Evolutionary conservation across 2,888 invertebrate species (phyloP).

Genomic region (Drosophila picticornis): DNA sequence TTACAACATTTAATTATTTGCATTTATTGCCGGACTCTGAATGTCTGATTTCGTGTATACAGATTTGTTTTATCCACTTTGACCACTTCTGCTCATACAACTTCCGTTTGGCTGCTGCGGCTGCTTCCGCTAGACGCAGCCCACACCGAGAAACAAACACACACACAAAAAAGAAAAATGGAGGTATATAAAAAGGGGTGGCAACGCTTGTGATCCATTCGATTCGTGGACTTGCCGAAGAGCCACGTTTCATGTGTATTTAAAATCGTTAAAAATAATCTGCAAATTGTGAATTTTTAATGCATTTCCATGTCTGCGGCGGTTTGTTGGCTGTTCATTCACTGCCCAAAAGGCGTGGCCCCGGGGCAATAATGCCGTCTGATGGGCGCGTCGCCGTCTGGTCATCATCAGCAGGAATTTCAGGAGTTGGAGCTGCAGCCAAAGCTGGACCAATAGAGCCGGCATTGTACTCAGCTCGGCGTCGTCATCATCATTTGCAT

Average conservation of each 20-base stretch:
- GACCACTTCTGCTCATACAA: constrained; percentile 32
- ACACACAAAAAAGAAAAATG: background rate
- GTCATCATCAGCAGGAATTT: constrained; percentile 38
- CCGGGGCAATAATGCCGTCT: constrained; percentile 67
- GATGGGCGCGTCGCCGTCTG: constrained; percentile 67
- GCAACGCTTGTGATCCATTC: constrained; percentile 63
- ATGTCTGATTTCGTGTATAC: constrained; percentile 32
- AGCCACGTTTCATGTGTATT: constrained; percentile 71
- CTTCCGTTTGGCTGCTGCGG: constrained; percentile 49
- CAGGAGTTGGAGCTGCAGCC: constrained; percentile 2
- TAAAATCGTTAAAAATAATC: constrained; percentile 81
- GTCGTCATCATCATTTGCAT: constrained; percentile 73
- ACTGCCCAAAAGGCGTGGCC: constrained; percentile 52
- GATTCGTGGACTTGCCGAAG: constrained; percentile 39
- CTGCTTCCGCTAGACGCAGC: constrained; percentile 43
- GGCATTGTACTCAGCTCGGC: constrained; percentile 25
- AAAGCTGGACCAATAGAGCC: constrained; percentile 7
- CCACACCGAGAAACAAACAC: constrained; percentile 6
- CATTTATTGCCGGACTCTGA: constrained; percentile 46
- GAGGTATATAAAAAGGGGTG: constrained; percentile 7
- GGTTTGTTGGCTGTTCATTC: constrained; percentile 33
- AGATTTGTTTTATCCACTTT: constrained; percentile 23
- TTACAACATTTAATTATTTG: constrained; percentile 55
- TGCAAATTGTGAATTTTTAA: constrained; percentile 79
- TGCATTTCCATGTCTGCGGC: constrained; percentile 74